Conservation (phyloP, 1,140 invertebrate genomes). For the Eueides isabella region DNA sequence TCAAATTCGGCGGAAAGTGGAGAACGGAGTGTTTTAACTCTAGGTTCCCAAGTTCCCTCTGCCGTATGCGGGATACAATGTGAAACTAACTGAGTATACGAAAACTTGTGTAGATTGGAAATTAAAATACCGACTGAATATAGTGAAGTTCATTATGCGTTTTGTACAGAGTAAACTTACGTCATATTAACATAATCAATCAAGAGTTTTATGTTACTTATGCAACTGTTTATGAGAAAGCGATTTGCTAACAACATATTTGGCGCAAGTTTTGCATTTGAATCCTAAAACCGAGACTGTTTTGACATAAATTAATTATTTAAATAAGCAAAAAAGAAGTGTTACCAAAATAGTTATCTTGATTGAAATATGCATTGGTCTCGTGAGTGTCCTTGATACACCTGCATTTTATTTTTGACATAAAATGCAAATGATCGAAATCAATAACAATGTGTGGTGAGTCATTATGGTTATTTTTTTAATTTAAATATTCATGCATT, state of each 20-base stretch:
- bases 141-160: conserved; percentile 11
- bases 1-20: too few species aligned
- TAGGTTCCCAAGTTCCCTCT: too few species aligned
- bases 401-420: conserved; percentile 23
- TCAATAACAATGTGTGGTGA: conserved; percentile 31
- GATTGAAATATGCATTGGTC: conserved; percentile 30
- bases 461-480: conserved; percentile 30
- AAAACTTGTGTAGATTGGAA: too few species aligned
- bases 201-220: conserved; percentile 69
- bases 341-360: conserved; percentile 30
- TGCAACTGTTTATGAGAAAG: conserved; percentile 62
- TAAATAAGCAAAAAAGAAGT: conserved; percentile 17
- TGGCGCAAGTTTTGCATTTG: conserved; percentile 29
- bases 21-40: too few species aligned
- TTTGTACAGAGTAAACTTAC: conserved; percentile 48
- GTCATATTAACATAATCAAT: conserved; percentile 74
- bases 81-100: too few species aligned
- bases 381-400: conserved; percentile 32
- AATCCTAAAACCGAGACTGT: conserved; percentile 11
- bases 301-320: conserved; percentile 12
- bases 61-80: too few species aligned
- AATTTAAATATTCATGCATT: too few species aligned
- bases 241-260: conserved; percentile 46
- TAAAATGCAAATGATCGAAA: not conserved
- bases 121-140: not conserved